Conservation (phyloP, 92 coral and sea anemone species). For the Parazoanthus darwini region DNA sequence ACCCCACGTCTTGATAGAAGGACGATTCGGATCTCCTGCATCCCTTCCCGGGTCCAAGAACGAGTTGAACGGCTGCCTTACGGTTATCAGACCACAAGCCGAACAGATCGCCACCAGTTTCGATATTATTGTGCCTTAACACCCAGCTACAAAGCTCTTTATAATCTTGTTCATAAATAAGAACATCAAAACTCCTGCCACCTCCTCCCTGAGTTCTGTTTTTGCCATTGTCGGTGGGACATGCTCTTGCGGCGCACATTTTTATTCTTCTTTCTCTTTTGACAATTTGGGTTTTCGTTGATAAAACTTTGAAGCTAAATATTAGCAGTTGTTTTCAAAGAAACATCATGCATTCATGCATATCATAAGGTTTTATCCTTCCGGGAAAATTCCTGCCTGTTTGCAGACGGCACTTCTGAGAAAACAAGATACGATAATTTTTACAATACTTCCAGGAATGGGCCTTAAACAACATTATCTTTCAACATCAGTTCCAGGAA, state of each 20-base stretch:
- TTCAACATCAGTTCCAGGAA: too few relatives aligned
- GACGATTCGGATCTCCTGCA: constrained; percentile 64
- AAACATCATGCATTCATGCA: too few relatives aligned
- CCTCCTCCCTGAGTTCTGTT: not conserved
- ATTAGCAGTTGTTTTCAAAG: not conserved
- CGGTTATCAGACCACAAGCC: constrained; percentile 85
- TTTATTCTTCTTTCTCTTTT: not conserved
- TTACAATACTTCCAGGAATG: too few relatives aligned
- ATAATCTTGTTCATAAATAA: constrained; percentile 65
- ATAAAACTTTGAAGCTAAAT: not conserved
- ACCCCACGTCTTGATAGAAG: constrained; percentile 78
- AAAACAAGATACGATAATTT: too few relatives aligned
- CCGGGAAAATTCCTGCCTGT: too few relatives aligned
- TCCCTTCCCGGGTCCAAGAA: constrained; percentile 80
- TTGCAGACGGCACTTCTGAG: too few relatives aligned
- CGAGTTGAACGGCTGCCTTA: constrained; percentile 81
- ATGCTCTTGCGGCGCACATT: not conserved
- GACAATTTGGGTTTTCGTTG: too few relatives aligned
- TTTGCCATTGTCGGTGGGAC: not conserved
- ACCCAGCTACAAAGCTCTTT: constrained; percentile 65
- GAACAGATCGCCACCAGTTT: constrained; percentile 92
- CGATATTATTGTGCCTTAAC: constrained; percentile 57
- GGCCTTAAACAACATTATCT: too few relatives aligned
- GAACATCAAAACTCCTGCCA: constrained; percentile 45
- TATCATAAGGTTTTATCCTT: too few relatives aligned